phyloP scores from a whole-genome alignment of 2,113 vertebrate genomes.

The Eclectus roratus region DNA sequence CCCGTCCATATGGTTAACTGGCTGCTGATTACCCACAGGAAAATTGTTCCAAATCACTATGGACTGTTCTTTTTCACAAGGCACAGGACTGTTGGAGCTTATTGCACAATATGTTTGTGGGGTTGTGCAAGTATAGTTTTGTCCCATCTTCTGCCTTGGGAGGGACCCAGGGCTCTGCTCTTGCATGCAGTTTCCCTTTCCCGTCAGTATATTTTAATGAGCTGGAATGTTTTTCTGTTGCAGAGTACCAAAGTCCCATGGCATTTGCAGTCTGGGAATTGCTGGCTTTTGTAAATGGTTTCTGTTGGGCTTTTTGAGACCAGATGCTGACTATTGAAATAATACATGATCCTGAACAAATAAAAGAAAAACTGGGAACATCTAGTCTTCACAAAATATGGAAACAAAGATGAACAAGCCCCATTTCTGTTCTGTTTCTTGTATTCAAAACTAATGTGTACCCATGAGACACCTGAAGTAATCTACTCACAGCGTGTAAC shows the following conservation, averaged over 20 bases:
- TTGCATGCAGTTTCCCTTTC: background rate
- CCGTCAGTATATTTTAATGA: background rate
- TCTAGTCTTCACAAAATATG: background rate
- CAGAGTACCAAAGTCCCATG: background rate
- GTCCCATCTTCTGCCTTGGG: background rate
- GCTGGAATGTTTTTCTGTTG: background rate
- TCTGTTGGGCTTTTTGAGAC: background rate
- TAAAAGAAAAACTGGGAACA: background rate
- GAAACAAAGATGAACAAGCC: background rate
- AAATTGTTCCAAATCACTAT: background rate
- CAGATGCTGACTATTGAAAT: background rate
- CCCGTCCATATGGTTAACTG: background rate
- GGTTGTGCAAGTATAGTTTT: background rate
- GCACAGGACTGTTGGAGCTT: background rate
- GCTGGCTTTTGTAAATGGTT: background rate
- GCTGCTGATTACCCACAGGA: background rate
- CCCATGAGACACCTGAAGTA: background rate
- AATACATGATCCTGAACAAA: background rate
- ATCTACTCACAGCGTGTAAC: background rate
- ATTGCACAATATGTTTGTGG: background rate
- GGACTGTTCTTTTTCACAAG: background rate
- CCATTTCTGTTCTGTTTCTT: background rate
- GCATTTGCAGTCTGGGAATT: background rate
- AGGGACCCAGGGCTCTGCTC: background rate
- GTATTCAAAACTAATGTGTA: background rate